These are phyloP conservation scores for Luscinia megarhynchos DNA, from an alignment of 2,797 vertebrate species.

Conservation along the genomic window DNA sequence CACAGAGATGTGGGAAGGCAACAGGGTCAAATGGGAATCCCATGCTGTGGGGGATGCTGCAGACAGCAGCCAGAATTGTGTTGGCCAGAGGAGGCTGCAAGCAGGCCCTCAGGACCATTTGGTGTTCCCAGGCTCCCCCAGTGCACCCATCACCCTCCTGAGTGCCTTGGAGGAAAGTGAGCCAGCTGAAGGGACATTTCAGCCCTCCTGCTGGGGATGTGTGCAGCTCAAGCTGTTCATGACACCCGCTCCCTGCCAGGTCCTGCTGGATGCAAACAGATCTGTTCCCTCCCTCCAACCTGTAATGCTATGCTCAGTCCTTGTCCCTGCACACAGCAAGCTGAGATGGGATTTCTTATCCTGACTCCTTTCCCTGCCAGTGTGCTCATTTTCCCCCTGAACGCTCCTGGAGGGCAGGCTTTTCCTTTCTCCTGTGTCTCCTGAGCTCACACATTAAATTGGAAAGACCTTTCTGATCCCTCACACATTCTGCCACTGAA, in stretches of 20 bases:
- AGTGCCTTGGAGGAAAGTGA: not conserved
- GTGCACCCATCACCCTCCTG: not conserved
- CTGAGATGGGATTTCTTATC: not conserved
- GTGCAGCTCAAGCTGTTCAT: not conserved
- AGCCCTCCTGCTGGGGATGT: not conserved
- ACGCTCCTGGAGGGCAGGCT: not conserved
- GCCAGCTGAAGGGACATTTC: not conserved
- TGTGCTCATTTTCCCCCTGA: not conserved
- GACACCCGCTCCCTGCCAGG: not conserved
- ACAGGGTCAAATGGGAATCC: not conserved
- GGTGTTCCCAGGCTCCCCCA: not conserved
- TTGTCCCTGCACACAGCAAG: not conserved
- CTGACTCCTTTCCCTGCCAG: not conserved
- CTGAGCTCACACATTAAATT: constrained; percentile 16
- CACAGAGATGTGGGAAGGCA: not conserved
- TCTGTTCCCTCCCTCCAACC: not conserved
- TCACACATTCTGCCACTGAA: not conserved
- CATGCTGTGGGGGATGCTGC: rapidly evolving
- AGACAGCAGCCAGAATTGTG: not conserved
- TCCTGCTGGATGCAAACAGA: not conserved
- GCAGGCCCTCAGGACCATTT: not conserved
- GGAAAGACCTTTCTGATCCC: constrained; percentile 30
- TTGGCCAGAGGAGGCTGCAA: not conserved
- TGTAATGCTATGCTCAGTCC: not conserved
- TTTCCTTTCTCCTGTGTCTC: not conserved